Evolutionary conservation across 64 coral and sea anemone genomes (phyloP), one percentile per base, ranked within the genome.

Genomic region (Actinia tenebrosa): DNA sequence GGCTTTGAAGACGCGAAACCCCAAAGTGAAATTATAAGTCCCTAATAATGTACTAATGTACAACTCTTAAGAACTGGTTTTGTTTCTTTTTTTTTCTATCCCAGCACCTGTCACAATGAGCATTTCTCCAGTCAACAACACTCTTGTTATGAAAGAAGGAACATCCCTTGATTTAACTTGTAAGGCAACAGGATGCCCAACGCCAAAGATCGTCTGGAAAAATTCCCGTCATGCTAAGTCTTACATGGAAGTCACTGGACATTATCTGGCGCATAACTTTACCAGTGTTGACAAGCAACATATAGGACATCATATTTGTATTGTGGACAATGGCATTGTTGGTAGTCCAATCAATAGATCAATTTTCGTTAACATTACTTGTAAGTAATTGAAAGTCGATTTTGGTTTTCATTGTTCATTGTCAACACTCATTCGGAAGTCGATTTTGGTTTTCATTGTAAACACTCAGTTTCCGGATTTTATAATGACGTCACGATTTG

Each of bases 201-300:
- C 50, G 63, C 83, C 83, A 4, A 85, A 63, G 20, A 85, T 85
- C 25, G 26, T 56, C 53, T 85, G 83, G 83, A 61, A 7, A 59
- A 85, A 85, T 2, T 13, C 16, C 18, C 18, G 83, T 23, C 4
- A 37, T 11, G 15, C 53, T 8, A 25, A 7, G 3, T 15, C 56
- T 44, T 64, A 53, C 18, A 8, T 45, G 53, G 46, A 23, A 45
- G n/a, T 10, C 14, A 85, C 46, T 22, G 79, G 79, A 81, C 18
- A 53, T 6, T 5, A 20, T 6, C 79, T 81, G 6, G 19, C 50
- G 18, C 79, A 81, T 50, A 81, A 53, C 43, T 81, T 81, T 11
- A 50, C 79, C 16, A 52, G 22, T n/a, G 43, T 81, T 9, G 3
- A 20, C 0, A 81, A 81, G 46, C 45, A 25, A 20, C 44, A 81